Evolutionary conservation across 2,888 invertebrate genomes (phyloP).

Genomic region (Cactoblastis cactorum): DNA sequence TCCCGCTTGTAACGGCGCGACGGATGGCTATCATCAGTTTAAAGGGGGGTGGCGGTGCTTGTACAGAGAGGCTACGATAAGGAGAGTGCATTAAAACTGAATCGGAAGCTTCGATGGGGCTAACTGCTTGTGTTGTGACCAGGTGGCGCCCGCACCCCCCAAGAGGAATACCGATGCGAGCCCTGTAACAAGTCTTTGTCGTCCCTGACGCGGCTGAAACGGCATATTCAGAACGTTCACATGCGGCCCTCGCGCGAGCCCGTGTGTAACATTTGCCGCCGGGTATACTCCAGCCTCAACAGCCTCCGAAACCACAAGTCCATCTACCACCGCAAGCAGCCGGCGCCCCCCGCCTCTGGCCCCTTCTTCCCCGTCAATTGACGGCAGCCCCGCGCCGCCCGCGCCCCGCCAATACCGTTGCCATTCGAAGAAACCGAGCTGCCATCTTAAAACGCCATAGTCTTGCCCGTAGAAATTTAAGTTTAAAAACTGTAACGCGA

Average conservation of each 20-base stretch:
- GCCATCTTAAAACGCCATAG: slow-evolving; percentile 74
- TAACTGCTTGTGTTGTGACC: slow-evolving; percentile 80
- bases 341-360: slow-evolving; percentile 64
- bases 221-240: slow-evolving; percentile 95
- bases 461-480: slow-evolving; percentile 75
- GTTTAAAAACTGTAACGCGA: slow-evolving; percentile 66
- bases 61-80: slow-evolving; percentile 68
- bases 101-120: slow-evolving; percentile 71
- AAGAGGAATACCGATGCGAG: slow-evolving; percentile 94
- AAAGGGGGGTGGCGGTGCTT: slow-evolving; percentile 78
- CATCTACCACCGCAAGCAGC: slow-evolving; percentile 94
- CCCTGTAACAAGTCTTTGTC: slow-evolving; percentile 95
- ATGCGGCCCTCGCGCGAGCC: slow-evolving; percentile 94
- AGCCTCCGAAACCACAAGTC: slow-evolving; percentile 95
- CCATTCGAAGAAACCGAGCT: slow-evolving; percentile 65
- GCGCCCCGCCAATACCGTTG: slow-evolving; percentile 41
- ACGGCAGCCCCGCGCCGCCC: slow-evolving; percentile 46
- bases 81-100: slow-evolving; percentile 77
- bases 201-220: slow-evolving; percentile 91
- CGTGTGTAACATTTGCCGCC: slow-evolving; percentile 94
- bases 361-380: slow-evolving; percentile 72
- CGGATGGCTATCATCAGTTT: slow-evolving; percentile 60
- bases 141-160: slow-evolving; percentile 87
- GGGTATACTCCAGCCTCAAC: slow-evolving; percentile 94
- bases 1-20: slow-evolving; percentile 65